phyloP scores from a whole-genome alignment of 2,888 invertebrate species.

The Achlya flavicornis region DNA sequence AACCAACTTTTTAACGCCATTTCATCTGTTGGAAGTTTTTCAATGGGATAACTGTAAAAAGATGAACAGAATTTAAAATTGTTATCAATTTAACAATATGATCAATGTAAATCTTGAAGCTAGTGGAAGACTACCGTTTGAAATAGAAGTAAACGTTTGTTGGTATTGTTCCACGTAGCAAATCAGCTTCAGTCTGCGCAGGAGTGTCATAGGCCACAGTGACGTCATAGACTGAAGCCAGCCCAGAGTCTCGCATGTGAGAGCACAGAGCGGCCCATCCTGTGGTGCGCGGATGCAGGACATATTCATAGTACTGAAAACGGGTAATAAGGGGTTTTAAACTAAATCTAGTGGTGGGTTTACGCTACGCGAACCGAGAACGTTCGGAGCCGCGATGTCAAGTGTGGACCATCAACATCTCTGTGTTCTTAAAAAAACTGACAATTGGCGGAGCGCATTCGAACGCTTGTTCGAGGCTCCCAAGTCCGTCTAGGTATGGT shows the following conservation, averaged over 20 bases:
- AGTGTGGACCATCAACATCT: too few relatives aligned
- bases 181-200: slow-evolving; percentile 89
- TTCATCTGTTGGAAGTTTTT: slow-evolving; percentile 84
- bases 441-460: too few relatives aligned
- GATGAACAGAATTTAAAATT: background rate
- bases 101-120: too few relatives aligned
- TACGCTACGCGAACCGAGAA: too few relatives aligned
- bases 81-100: too few relatives aligned
- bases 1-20: slow-evolving; percentile 85
- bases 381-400: too few relatives aligned
- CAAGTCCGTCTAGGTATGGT: too few relatives aligned
- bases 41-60: slow-evolving; percentile 82
- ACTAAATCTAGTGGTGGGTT: background rate
- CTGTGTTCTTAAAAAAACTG: too few relatives aligned
- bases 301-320: slow-evolving; percentile 85
- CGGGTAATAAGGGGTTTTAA: slow-evolving; percentile 9
- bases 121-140: slow-evolving; percentile 76
- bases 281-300: slow-evolving; percentile 93
- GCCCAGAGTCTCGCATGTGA: slow-evolving; percentile 82
- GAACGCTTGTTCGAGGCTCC: too few relatives aligned
- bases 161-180: slow-evolving; percentile 88
- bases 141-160: slow-evolving; percentile 90
- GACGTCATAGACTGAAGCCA: slow-evolving; percentile 92
- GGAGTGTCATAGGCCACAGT: slow-evolving; percentile 92
- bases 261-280: slow-evolving; percentile 88